Conservation (phyloP, 2,113 vertebrate genomes). For the Bolborhynchus lineola region DNA sequence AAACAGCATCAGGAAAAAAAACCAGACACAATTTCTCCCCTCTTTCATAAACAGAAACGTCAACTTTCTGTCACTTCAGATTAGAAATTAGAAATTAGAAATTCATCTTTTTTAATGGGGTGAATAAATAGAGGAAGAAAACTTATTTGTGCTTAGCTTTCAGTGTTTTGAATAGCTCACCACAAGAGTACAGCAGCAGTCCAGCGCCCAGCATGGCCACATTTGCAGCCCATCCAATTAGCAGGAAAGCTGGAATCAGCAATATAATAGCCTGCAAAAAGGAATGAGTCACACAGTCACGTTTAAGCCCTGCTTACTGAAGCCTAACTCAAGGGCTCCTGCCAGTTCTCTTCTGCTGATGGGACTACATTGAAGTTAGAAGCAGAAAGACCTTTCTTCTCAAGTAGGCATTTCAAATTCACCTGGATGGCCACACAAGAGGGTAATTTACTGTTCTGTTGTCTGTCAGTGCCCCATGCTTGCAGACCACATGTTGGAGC, state of each 20-base stretch:
- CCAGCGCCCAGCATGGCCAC: conserved; percentile 80
- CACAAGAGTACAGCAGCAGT: conserved; percentile 88
- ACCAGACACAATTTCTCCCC: not conserved
- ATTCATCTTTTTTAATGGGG: not conserved
- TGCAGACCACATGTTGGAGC: not conserved
- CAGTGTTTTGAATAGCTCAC: conserved; percentile 73
- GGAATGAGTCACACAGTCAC: not conserved
- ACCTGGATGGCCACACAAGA: not conserved
- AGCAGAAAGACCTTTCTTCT: not conserved
- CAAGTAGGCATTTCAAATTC: not conserved
- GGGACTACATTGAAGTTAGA: not conserved
- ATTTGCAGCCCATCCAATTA: conserved; percentile 85
- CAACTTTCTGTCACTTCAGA: not conserved
- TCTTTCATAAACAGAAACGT: not conserved
- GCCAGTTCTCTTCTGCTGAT: not conserved
- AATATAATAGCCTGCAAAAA: conserved; percentile 82
- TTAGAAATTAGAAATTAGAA: not conserved
- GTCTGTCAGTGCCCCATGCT: not conserved
- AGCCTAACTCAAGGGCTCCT: not conserved
- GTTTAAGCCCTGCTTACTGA: not conserved
- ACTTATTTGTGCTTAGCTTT: not conserved
- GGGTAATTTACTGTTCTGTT: not conserved
- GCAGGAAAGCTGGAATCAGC: conserved; percentile 88
- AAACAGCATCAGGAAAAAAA: not conserved
- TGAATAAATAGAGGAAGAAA: not conserved